phyloP scores from a whole-genome alignment of 2,113 vertebrate genomes.

The Semicossyphus pulcher region DNA sequence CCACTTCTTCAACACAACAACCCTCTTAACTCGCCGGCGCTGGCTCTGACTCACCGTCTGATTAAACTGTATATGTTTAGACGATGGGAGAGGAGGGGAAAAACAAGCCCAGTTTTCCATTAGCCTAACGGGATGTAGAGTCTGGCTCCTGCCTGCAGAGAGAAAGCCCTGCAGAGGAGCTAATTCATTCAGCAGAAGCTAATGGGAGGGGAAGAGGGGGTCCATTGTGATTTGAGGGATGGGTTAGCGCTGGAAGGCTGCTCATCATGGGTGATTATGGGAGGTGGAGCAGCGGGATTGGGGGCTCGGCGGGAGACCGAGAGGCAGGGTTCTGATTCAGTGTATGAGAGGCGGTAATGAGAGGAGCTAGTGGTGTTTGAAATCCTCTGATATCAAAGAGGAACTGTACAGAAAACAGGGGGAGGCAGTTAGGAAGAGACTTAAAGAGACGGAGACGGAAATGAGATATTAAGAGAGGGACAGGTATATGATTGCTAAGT shows the following conservation, averaged over 20 bases:
- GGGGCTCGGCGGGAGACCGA: conserved; percentile 67
- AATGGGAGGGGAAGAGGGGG: conserved; percentile 77
- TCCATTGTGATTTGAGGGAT: conserved; percentile 82
- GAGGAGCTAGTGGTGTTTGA: conserved; percentile 45
- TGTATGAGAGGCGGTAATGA: conserved; percentile 46
- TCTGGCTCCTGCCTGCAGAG: conserved; percentile 59
- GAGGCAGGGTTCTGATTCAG: conserved; percentile 61
- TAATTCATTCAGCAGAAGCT: conserved; percentile 80
- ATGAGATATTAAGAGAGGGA: conserved; percentile 21
- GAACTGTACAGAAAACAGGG: conserved; percentile 23
- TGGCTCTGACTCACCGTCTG: conserved; percentile 67
- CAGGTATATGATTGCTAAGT: conserved; percentile 26
- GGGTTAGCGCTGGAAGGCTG: conserved; percentile 80
- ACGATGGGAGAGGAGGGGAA: conserved; percentile 65
- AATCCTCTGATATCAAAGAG: conserved; percentile 27
- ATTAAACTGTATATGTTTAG: conserved; percentile 79
- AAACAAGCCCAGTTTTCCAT: conserved; percentile 73
- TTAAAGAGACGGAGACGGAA: conserved; percentile 5
- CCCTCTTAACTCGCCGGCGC: conserved; percentile 64
- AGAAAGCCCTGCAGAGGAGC: conserved; percentile 64
- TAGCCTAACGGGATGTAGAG: conserved; percentile 69
- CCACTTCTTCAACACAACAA: conserved; percentile 60
- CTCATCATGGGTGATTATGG: conserved; percentile 82
- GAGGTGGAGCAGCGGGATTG: conserved; percentile 75
- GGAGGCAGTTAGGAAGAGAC: neutral